These are phyloP conservation scores for Smutsia temminckii DNA, from an alignment of 2,797 vertebrate species.

Conservation along the genomic window DNA sequence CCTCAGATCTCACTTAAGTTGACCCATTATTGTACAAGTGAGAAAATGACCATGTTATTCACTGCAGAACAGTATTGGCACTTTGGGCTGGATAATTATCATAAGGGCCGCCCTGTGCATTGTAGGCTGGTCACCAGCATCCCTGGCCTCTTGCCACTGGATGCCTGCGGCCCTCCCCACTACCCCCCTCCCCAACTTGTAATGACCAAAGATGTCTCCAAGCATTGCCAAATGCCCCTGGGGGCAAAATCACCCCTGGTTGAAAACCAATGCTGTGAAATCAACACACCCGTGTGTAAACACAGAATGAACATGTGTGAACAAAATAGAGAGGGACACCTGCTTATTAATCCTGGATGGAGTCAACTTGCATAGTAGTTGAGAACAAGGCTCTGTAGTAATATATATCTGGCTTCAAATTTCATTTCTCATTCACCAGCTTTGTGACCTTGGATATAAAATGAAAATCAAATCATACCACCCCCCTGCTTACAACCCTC, in stretches of 20 bases:
- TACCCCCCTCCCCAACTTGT: not conserved
- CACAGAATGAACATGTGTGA: not conserved
- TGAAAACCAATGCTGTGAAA: not conserved
- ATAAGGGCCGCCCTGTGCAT: not conserved
- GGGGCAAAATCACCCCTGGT: not conserved
- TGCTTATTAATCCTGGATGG: not conserved
- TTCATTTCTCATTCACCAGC: slow-evolving; percentile 34
- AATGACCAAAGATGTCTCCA: not conserved
- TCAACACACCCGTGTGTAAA: accelerated
- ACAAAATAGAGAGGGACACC: not conserved
- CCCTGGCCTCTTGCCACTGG: not conserved
- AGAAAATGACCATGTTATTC: not conserved
- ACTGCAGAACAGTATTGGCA: not conserved
- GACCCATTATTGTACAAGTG: not conserved
- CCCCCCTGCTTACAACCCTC: not conserved
- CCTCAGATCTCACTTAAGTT: not conserved
- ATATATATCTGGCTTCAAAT: not conserved
- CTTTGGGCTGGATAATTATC: not conserved
- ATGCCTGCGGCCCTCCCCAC: not conserved
- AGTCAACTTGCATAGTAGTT: not conserved
- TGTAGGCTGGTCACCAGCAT: not conserved
- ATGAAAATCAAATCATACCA: slow-evolving; percentile 49
- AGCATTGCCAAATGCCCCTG: not conserved
- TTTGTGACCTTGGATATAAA: slow-evolving; percentile 56
- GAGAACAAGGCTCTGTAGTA: not conserved